phyloP scores from a whole-genome alignment of 2,797 vertebrate species.

The Silurus lanzhouensis region DNA sequence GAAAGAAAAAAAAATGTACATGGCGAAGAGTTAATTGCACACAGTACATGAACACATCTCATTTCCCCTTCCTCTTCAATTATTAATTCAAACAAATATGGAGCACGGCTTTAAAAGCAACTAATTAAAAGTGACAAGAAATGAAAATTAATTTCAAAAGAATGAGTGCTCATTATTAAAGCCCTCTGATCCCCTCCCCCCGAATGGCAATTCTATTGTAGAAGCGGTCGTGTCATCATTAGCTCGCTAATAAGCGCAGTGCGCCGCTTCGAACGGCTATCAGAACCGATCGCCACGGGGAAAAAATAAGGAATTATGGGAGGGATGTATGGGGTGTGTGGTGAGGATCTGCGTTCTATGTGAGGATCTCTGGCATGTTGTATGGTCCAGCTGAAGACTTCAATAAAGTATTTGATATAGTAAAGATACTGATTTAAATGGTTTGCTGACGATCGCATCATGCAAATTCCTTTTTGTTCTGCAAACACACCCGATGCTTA shows the following conservation, averaged over 20 bases:
- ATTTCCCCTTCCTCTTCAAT: slow-evolving; percentile 47
- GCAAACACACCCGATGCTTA: background rate
- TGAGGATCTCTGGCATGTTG: no score
- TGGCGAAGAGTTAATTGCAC: slow-evolving; percentile 53
- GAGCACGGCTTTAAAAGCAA: slow-evolving; percentile 34
- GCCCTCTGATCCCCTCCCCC: slow-evolving; percentile 32
- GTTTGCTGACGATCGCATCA: background rate
- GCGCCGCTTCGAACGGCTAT: background rate
- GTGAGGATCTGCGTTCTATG: background rate
- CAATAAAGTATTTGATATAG: background rate
- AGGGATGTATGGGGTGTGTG: background rate
- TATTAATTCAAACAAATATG: slow-evolving; percentile 63
- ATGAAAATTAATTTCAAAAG: slow-evolving; percentile 49
- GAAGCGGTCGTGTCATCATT: slow-evolving; percentile 49
- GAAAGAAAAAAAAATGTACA: slow-evolving; percentile 13
- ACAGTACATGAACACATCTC: slow-evolving; percentile 46
- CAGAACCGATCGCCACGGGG: background rate
- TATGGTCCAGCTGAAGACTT: no score
- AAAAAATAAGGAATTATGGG: slow-evolving; percentile 7
- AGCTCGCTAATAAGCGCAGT: slow-evolving; percentile 49
- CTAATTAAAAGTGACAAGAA: slow-evolving; percentile 54
- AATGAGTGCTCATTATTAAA: slow-evolving; percentile 54
- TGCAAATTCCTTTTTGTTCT: background rate
- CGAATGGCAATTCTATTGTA: slow-evolving; percentile 51
- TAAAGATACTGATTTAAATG: background rate